Conservation (phyloP, 1,140 invertebrate species). For the Caerostris extrusa region DNA sequence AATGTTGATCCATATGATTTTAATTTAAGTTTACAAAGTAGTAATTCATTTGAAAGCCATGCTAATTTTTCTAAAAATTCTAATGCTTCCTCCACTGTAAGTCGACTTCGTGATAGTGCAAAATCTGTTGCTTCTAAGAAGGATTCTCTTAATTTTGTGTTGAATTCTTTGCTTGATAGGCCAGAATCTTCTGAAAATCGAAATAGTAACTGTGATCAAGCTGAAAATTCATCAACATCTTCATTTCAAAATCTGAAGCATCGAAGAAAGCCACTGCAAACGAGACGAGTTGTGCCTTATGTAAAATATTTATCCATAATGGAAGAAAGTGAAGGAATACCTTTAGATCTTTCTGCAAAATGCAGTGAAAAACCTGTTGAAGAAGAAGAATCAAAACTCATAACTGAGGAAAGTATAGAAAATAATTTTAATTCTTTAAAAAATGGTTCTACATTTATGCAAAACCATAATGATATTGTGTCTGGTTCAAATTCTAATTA, state of each 20-base stretch:
- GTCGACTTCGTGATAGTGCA: background rate
- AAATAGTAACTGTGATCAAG: background rate
- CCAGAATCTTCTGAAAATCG: conserved; percentile 24
- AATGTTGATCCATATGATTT: conserved; percentile 72
- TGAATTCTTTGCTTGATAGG: conserved; percentile 62
- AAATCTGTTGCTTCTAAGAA: conserved; percentile 34
- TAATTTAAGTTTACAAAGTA: conserved; percentile 46
- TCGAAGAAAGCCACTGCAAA: conserved; percentile 73
- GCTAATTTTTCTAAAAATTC: background rate
- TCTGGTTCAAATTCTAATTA: conserved; percentile 17
- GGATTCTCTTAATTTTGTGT: conserved; percentile 60
- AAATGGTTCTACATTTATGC: background rate
- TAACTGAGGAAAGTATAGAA: background rate
- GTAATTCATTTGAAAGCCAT: background rate
- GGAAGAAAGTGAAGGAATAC: conserved; percentile 67
- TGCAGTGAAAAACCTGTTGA: background rate
- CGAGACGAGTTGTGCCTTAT: conserved; percentile 77
- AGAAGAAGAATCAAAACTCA: background rate
- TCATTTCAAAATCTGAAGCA: conserved; percentile 56
- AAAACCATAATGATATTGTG: background rate
- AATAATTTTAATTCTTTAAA: background rate
- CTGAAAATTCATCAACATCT: background rate
- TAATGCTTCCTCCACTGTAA: background rate
- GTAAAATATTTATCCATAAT: conserved; percentile 75
- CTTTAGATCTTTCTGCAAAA: conserved; percentile 74